Conservation (phyloP, 30 jellyfish, hydroid and myxozoan genomes). For the Cassiopea xamachana region DNA sequence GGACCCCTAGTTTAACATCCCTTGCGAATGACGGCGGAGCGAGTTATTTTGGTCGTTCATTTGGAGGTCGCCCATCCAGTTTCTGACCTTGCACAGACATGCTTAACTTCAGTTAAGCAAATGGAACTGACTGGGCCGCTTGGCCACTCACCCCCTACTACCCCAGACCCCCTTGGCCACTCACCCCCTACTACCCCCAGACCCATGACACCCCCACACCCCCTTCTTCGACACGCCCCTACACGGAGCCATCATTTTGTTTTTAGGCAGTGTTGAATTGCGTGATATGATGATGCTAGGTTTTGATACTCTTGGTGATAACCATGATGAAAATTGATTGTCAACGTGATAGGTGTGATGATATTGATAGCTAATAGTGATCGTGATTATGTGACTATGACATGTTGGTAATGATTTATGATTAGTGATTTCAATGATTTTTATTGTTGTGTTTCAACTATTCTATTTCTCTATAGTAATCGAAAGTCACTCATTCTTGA, state of each 20-base stretch:
- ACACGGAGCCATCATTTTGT: too few species aligned
- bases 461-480: slow-evolving; percentile 15
- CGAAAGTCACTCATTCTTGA: slow-evolving; percentile 54
- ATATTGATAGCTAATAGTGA: not conserved
- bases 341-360: not conserved
- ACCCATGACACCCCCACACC: too few species aligned
- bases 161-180: too few species aligned
- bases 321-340: not conserved
- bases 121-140: too few species aligned
- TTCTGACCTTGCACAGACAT: too few species aligned
- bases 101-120: too few species aligned
- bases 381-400: not conserved
- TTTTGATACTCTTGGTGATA: not conserved
- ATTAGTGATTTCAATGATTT: not conserved
- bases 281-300: not conserved
- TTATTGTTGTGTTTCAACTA: not conserved
- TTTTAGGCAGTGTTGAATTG: not conserved
- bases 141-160: too few species aligned
- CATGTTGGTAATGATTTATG: not conserved
- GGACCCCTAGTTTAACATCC: too few species aligned
- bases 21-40: too few species aligned
- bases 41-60: too few species aligned
- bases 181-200: too few species aligned
- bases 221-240: not conserved
- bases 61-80: too few species aligned